Conservation (phyloP, 2,888 invertebrate genomes). For the Ormia ochracea region DNA sequence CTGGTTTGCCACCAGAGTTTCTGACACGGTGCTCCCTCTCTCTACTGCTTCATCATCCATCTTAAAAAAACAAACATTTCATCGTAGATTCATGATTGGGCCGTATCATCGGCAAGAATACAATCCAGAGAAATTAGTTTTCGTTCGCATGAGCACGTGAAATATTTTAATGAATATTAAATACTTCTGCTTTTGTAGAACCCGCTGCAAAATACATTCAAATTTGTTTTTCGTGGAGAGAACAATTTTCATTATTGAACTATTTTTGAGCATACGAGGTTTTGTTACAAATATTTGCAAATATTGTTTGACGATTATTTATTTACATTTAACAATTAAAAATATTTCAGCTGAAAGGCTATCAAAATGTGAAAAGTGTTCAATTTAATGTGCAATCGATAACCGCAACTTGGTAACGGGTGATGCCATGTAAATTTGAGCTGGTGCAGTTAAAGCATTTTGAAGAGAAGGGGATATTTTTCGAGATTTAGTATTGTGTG, state of each 20-base stretch:
- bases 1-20: too few relatives aligned
- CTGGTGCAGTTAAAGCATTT: background rate
- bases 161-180: too few relatives aligned
- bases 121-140: too few relatives aligned
- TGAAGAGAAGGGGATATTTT: too few relatives aligned
- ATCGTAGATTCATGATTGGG: too few relatives aligned
- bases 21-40: too few relatives aligned
- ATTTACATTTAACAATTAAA: background rate
- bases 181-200: too few relatives aligned
- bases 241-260: background rate
- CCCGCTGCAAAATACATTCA: background rate
- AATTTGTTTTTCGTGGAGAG: background rate
- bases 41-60: too few relatives aligned
- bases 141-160: too few relatives aligned
- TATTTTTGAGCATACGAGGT: background rate
- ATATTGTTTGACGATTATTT: slow-evolving; percentile 20
- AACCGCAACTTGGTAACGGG: background rate
- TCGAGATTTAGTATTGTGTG: too few relatives aligned
- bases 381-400: background rate
- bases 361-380: background rate
- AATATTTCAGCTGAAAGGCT: background rate
- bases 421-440: background rate
- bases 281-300: slow-evolving; percentile 10
- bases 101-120: too few relatives aligned
- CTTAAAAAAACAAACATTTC: too few relatives aligned